A percentile compares a stretch with the other conserved stretches of the same genome.
phyloP scores from a whole-genome alignment of 2,888 invertebrate genomes.

The Scelioninae gen. 2 region DNA sequence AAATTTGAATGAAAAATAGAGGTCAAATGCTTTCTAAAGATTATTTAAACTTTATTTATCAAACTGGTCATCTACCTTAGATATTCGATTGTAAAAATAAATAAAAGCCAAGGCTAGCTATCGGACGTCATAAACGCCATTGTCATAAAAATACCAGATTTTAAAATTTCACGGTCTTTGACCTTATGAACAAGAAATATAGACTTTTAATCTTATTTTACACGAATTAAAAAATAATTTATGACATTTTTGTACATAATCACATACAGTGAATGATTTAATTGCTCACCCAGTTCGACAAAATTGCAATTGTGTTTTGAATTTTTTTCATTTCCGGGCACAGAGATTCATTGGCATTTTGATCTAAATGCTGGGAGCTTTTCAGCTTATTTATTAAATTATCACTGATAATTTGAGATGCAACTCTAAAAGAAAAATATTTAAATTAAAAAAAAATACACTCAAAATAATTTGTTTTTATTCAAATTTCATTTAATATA shows the following conservation, averaged over 20 bases:
- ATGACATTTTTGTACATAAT: background rate
- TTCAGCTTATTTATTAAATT: background rate
- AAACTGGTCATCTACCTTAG: conserved; percentile 10
- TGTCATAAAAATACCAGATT: conserved; percentile 29
- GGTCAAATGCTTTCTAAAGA: conserved; percentile 18
- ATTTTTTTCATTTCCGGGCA: conserved; percentile 15
- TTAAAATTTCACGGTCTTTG: conserved; percentile 16
- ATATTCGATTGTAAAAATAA: conserved; percentile 18
- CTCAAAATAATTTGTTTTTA: background rate
- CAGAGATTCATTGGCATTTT: conserved; percentile 13
- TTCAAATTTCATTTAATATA: background rate
- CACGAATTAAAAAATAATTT: background rate
- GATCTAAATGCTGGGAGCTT: conserved; percentile 10
- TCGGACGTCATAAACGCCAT: conserved; percentile 15
- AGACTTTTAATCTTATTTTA: background rate
- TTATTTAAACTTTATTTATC: conserved; percentile 9
- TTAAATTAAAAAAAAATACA: background rate
- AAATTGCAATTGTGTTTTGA: background rate
- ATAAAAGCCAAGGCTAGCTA: conserved; percentile 23
- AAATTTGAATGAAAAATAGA: conserved; percentile 32
- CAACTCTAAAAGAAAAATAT: conserved; percentile 3
- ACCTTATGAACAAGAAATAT: conserved; percentile 4
- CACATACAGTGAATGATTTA: too few species aligned
- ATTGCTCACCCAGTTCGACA: conserved; percentile 8
- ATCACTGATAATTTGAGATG: conserved; percentile 1